Evolutionary conservation across 2,888 invertebrate genomes (phyloP), one percentile per base, ranked within the genome.

Genomic region (Eupithecia centaureata): DNA sequence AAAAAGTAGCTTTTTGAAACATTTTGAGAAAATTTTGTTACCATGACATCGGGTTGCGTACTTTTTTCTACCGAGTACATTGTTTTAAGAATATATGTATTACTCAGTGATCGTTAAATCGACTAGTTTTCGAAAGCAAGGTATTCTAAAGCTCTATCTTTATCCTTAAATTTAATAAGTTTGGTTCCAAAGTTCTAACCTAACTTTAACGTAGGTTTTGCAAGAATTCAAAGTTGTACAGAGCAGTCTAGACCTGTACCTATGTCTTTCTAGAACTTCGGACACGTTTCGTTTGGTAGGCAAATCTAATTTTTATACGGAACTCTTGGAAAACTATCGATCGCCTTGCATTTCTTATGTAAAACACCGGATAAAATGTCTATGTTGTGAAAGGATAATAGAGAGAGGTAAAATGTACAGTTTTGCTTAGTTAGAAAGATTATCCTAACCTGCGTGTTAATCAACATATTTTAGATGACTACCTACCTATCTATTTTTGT

Each of bases 291-390:
- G 86, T 89, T 88, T 86, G 47, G 10, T 47, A 47, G 87, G 80
- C 87, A 92, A 91, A 92, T 92, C 90, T 89, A 91, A 91, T 92
- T 91, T 89, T 86, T 87, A 84, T 79, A 75, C 81, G 83, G 85
- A 85, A 89, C 90, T 87, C 86, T 91, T 88, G 85, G 84, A 88
- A 85, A 87, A 86, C 88, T 87, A 87, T 87, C 82, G 84, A 33
- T 28, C 77, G 79, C 30, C 25, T 57, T 63, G 60, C 42, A 63
- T 47, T 47, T 47, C 10, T 7, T n/a, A 42, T 42, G n/a, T n/a
- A n/a, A 38, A 38, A 42, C 18, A 42, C 0, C 5, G 18, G 2
- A 18, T 18, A 18, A 18, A 42, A 18, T 42, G 18, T 42, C 47
- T 47, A 10, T 10, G 2, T 10, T 12, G 22, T 47, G 12, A 47